A percentile compares a stretch with the other conserved stretches of the same genome.
Conservation (phyloP, 2,888 invertebrate species). For the Xestia rhomboidea region DNA sequence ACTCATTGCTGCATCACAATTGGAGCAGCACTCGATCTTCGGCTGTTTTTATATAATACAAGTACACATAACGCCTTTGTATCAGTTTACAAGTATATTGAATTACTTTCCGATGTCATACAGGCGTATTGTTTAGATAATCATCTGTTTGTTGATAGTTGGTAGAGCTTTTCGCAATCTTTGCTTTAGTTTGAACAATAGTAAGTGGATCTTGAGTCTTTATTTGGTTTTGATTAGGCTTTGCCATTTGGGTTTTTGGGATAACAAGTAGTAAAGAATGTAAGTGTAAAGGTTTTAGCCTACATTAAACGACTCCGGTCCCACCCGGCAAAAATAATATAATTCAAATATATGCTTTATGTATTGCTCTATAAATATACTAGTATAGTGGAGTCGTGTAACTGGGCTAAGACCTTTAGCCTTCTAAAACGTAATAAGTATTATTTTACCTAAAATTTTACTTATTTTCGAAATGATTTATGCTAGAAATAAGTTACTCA, state of each 20-base stretch:
- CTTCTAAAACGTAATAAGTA: background rate
- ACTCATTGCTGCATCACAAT: conserved; percentile 28
- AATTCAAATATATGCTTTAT: too few species aligned
- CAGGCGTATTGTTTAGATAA: conserved; percentile 30
- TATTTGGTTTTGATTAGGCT: conserved; percentile 2
- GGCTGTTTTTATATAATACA: conserved; percentile 55
- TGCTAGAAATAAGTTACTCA: background rate
- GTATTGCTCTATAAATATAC: too few species aligned
- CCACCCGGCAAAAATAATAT: too few species aligned
- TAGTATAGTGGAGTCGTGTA: too few species aligned
- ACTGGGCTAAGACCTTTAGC: too few species aligned
- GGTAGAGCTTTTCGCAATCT: background rate
- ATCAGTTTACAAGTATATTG: conserved; percentile 63
- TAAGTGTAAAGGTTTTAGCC: too few species aligned
- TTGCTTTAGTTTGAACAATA: conserved; percentile 16
- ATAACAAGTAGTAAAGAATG: background rate
- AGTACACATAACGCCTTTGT: conserved; percentile 46
- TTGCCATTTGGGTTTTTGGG: background rate
- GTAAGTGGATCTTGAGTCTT: background rate
- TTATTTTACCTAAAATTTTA: background rate
- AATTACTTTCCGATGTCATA: conserved; percentile 66
- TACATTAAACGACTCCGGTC: too few species aligned
- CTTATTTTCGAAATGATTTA: background rate
- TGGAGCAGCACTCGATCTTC: conserved; percentile 53
- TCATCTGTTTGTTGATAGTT: conserved; percentile 21